Conservation (phyloP, 2,797 vertebrate species). For the Scomberomorus guttatus region DNA sequence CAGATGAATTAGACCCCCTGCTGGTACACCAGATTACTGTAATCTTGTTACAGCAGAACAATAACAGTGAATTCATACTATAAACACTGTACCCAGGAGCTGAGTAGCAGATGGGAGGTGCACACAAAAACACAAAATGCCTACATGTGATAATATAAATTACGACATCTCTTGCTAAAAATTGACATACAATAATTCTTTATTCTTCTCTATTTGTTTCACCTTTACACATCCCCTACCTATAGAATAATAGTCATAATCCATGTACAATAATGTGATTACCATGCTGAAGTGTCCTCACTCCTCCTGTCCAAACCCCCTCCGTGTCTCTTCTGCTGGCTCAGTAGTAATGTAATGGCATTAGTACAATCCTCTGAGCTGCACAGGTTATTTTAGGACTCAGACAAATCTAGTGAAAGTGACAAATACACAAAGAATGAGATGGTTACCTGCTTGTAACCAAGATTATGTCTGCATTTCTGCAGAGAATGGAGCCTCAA, state of each 20-base stretch:
- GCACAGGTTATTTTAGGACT: slow-evolving; percentile 76
- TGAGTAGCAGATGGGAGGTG: not conserved
- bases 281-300: slow-evolving; percentile 35
- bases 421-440: slow-evolving; percentile 22
- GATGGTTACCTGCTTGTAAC: not conserved
- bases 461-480: not conserved
- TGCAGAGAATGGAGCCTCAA: slow-evolving; percentile 18
- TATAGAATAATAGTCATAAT: slow-evolving; percentile 59
- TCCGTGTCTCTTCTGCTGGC: slow-evolving; percentile 61
- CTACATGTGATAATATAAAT: not conserved
- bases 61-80: slow-evolving; percentile 24
- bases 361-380: slow-evolving; percentile 82
- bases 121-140: slow-evolving; percentile 2
- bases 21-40: slow-evolving; percentile 53
- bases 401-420: slow-evolving; percentile 51
- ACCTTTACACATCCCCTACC: not conserved
- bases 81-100: slow-evolving; percentile 1
- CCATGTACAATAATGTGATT: slow-evolving; percentile 61
- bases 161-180: not conserved
- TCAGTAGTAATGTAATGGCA: slow-evolving; percentile 79
- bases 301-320: slow-evolving; percentile 35
- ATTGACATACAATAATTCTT: not conserved
- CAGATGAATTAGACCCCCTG: slow-evolving; percentile 25
- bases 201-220: not conserved
- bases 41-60: slow-evolving; percentile 61